Percentiles rank a stretch among this genome's conserved stretches.
These are phyloP conservation scores for Agrotis puta DNA, from an alignment of 2,888 invertebrate genomes.

Conservation along the genomic window DNA sequence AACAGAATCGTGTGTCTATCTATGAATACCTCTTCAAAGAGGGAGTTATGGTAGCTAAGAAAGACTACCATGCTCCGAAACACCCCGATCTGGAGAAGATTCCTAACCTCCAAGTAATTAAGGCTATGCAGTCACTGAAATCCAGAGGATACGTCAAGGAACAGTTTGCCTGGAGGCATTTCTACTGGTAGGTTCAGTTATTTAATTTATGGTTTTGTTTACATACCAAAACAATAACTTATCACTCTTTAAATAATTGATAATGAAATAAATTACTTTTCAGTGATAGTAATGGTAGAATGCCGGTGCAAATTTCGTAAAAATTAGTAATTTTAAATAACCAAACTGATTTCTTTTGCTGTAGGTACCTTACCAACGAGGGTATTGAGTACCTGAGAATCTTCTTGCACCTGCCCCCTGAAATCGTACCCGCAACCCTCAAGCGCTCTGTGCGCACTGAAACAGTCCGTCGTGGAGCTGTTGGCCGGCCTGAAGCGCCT, in stretches of 20 bases:
- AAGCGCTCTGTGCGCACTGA: constrained; percentile 97
- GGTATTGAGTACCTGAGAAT: constrained; percentile 99
- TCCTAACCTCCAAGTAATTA: constrained; percentile 99
- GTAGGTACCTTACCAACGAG: constrained; percentile 98
- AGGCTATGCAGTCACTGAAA: constrained; percentile 98
- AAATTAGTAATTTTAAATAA: background rate
- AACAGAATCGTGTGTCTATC: constrained; percentile 98
- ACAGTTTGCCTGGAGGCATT: constrained; percentile 99
- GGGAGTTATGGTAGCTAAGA: constrained; percentile 99
- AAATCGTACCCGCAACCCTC: constrained; percentile 99
- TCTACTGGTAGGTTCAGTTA: constrained; percentile 94
- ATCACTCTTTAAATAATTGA: background rate
- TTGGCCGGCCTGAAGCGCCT: constrained; percentile 93
- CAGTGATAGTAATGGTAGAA: background rate
- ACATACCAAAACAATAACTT: background rate
- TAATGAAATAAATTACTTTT: background rate
- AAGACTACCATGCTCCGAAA: constrained; percentile 99
- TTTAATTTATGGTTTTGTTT: constrained; percentile 9
- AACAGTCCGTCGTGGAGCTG: constrained; percentile 94
- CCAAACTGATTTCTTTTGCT: constrained; percentile 12
- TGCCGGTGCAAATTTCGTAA: background rate
- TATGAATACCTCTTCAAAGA: constrained; percentile 99
- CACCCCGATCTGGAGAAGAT: constrained; percentile 98
- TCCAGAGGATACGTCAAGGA: constrained; percentile 99
- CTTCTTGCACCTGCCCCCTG: constrained; percentile 98